These are phyloP conservation scores for Synergus itoensis DNA, from an alignment of 2,888 invertebrate genomes.

Conservation along the genomic window DNA sequence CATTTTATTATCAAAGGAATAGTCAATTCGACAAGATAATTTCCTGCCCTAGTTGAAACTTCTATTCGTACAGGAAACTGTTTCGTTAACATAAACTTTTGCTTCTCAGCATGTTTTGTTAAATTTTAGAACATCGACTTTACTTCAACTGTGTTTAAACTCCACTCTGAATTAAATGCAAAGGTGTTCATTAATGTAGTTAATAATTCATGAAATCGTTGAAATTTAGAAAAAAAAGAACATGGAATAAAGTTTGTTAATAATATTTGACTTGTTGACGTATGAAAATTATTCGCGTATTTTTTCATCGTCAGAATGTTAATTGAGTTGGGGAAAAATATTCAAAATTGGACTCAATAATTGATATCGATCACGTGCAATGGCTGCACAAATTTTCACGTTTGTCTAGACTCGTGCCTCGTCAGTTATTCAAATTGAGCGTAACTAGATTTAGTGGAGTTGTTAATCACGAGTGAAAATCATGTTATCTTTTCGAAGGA, in stretches of 20 bases:
- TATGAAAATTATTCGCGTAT: background rate
- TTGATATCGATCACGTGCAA: slow-evolving; percentile 15
- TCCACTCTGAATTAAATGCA: background rate
- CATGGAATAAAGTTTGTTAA: background rate
- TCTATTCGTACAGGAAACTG: background rate
- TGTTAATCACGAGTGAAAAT: slow-evolving; percentile 45
- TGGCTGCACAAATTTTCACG: slow-evolving; percentile 19
- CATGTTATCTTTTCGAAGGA: slow-evolving; percentile 22
- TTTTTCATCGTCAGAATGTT: background rate
- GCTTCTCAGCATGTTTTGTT: background rate
- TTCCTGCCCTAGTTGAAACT: background rate
- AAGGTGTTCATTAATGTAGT: background rate
- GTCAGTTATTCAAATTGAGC: slow-evolving; percentile 52
- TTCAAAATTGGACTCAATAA: background rate
- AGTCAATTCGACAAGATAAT: slow-evolving; percentile 9
- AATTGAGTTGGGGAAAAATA: background rate
- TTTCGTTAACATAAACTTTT: background rate
- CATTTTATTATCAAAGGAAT: background rate
- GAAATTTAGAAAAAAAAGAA: background rate
- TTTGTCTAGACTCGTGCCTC: slow-evolving; percentile 34
- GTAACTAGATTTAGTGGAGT: slow-evolving; percentile 48
- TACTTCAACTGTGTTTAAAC: background rate
- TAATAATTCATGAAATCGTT: background rate
- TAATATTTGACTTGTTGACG: background rate
- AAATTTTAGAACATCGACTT: background rate